Conservation (phyloP, 2,113 vertebrate genomes). For the Hemiscyllium ocellatum region DNA sequence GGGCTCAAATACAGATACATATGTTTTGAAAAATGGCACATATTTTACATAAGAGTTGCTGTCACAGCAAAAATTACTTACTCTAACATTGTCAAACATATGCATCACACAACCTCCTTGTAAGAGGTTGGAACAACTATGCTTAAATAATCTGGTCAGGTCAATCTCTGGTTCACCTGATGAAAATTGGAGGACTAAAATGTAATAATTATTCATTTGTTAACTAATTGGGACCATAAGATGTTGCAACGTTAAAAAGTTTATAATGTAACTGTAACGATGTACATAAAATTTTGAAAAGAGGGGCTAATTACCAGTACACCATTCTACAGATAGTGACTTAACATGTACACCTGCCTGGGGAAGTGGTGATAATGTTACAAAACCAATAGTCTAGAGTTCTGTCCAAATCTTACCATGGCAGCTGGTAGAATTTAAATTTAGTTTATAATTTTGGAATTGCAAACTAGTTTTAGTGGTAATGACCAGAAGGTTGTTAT, state of each 20-base stretch:
- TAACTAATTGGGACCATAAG: background rate
- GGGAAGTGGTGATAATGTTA: too few species aligned
- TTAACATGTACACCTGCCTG: background rate
- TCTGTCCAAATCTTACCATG: too few species aligned
- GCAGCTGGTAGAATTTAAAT: too few species aligned
- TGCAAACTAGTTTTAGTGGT: too few species aligned
- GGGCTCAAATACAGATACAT: background rate
- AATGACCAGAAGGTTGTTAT: too few species aligned
- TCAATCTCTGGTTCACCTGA: background rate
- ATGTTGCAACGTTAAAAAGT: too few species aligned
- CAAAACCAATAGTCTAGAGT: too few species aligned
- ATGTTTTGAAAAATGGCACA: background rate
- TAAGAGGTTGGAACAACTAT: background rate
- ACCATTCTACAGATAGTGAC: background rate
- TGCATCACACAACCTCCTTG: background rate
- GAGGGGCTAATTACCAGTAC: background rate
- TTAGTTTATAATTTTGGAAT: too few species aligned
- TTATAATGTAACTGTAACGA: background rate
- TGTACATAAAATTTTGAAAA: background rate
- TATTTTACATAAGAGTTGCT: background rate
- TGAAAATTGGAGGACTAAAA: background rate
- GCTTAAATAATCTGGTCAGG: background rate
- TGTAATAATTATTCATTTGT: background rate
- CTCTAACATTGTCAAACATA: background rate
- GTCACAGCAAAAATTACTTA: background rate